Evolutionary conservation across 2,797 vertebrate genomes (phyloP), one percentile per base, ranked within the genome.

Genomic region (Nyctibius grandis): DNA sequence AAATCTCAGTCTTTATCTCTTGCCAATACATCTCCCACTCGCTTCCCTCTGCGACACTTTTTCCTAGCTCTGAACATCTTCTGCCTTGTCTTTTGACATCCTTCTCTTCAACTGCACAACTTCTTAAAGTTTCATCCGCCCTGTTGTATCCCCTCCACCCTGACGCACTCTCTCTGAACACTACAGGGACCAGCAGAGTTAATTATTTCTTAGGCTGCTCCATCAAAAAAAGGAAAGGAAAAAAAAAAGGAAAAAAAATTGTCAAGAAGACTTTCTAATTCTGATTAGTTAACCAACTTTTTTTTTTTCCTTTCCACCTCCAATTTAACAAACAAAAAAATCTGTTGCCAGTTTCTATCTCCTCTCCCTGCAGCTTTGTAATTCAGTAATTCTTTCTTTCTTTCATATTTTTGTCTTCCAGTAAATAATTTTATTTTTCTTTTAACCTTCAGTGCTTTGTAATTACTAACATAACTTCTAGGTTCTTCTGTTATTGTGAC

Each of bases 41-140:
- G 1, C 76, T 59, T 67, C 36, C 40, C 36, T 33, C 31, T 15
- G 18, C 0, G 0, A 36, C 19, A 9, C 15, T 11, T 54, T 31
- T 34, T 53, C 12, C 56, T 15, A 1, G 3, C 63, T 74, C 44
- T 22, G 53, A 63, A 51, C 31, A 45, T 38, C 60, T 61, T 60
- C 53, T 73, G 40, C 47, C 40, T 75, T 38, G 6, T 22, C 70
- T n/a, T 45, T 22, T 44, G 76, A 44, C 50, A 75, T 28, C 33
- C 83, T 59, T 33, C 25, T 67, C 63, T 21, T 25, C 54, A 26
- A 2, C 68, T 20, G 25, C 50, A 17, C 54, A 59, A 16, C 38
- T 45, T 42, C 18, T 14, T 26, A 38, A 26, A 42, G 44, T 34
- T 23, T 22, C 54, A 31, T 9, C 34, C 4, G 9, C 33, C 50